Base-by-base conservation (phyloP, 2,113 vertebrate species). In the Thalassoma bifasciatum region DNA sequence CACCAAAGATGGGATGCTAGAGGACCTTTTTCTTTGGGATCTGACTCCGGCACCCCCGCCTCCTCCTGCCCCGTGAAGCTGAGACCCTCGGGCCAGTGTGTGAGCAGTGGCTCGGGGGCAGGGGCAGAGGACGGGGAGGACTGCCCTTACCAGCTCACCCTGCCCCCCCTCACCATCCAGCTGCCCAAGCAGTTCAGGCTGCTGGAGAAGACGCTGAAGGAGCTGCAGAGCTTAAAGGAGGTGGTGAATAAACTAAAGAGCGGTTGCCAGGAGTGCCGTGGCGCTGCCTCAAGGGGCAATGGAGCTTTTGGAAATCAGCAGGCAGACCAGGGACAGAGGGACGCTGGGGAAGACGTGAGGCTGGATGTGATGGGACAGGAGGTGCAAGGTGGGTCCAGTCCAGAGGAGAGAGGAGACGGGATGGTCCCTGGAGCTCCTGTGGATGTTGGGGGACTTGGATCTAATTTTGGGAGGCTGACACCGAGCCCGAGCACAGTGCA, bases 151-250 rank as follows among this genome's bases (percentile, higher is more conserved):
- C 96, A 96, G 93, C 90, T 99, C 76, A 94, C 87, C 52, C 81
- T 99, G 87, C 98, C 98, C 58, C 91, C 94, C 0, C 90, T 99
- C 87, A 96, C 95, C 60, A 89, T 99, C 56, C 95, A 97, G 93
- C 90, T 99, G 63, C 97, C 98, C 8, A 94, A 91, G 86, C 94
- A 96, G 88, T 94, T 97, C 70, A 91, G 90, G 78, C 87, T 95
- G 82, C 92, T 98, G 65, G 95, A 98, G 83, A 96, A 95, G 88
- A 95, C 95, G 6, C 85, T 98, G 77, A 96, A 95, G 88, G 96
- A 98, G 83, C 92, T 99, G 54, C 94, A 95, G 88, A 95, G 68
- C 69, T 94, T 99, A 75, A 96, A 95, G 87, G 96, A 97, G 87
- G 93, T 91, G 2, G 95, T 99, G 58, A 95, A 94, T 82, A 94